These are phyloP conservation scores for Diogma glabrata DNA, from an alignment of 2,888 invertebrate species.

Conservation along the genomic window DNA sequence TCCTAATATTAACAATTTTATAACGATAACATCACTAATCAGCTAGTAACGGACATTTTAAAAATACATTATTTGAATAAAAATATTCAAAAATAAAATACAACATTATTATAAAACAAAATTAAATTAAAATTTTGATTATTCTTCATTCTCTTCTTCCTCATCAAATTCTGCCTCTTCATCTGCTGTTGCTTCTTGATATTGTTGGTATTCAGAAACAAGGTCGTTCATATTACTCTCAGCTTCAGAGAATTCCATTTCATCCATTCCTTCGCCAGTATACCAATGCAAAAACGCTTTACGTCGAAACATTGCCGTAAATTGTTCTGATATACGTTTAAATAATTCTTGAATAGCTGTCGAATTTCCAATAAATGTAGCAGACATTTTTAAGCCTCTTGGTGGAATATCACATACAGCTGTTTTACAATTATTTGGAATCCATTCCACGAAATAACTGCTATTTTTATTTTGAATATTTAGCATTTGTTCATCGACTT, in stretches of 20 bases:
- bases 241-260: conserved; percentile 93
- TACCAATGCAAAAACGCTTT: conserved; percentile 98
- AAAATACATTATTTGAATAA: too few species aligned
- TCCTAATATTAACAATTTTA: too few species aligned
- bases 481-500: conserved; percentile 84
- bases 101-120: too few species aligned
- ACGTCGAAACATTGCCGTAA: conserved; percentile 91
- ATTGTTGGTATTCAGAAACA: conserved; percentile 91
- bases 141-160: conserved; percentile 29
- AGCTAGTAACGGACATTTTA: too few species aligned
- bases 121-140: conserved; percentile 2
- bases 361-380: conserved; percentile 87
- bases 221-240: conserved; percentile 93
- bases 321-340: conserved; percentile 84
- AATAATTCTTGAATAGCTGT: conserved; percentile 90
- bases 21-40: too few species aligned
- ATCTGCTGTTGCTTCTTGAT: conserved; percentile 80
- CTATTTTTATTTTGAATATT: conserved; percentile 93
- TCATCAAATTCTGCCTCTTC: conserved; percentile 75
- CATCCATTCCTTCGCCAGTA: conserved; percentile 94
- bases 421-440: conserved; percentile 89
- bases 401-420: conserved; percentile 87
- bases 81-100: too few species aligned
- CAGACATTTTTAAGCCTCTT: conserved; percentile 86
- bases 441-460: conserved; percentile 84